phyloP scores from a whole-genome alignment of 2,797 vertebrate genomes.

The Salmo trutta region DNA sequence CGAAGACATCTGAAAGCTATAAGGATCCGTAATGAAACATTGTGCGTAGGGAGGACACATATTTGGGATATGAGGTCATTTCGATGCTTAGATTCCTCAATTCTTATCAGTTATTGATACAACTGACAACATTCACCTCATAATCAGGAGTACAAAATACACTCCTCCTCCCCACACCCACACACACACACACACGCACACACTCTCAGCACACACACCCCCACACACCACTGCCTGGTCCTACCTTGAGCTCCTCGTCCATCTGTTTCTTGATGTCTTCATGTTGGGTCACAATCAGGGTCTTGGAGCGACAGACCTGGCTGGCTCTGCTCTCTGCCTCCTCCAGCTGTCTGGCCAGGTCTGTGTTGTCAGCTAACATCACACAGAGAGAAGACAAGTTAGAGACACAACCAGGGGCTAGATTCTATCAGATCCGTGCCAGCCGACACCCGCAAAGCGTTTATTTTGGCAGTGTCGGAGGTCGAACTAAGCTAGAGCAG shows the following conservation, averaged over 20 bases:
- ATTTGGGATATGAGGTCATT: constrained; percentile 1
- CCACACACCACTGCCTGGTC: constrained; percentile 25
- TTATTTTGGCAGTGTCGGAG: too few relatives aligned
- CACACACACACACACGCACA: constrained; percentile 14
- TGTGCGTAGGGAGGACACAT: not conserved
- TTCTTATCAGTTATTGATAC: not conserved
- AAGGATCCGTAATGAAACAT: not conserved
- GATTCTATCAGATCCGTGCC: too few relatives aligned
- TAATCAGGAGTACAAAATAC: not conserved
- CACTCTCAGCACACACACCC: constrained; percentile 13
- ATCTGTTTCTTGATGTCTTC: constrained; percentile 81
- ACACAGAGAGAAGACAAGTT: constrained; percentile 8
- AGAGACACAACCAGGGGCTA: too few relatives aligned
- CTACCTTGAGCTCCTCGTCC: constrained; percentile 83
- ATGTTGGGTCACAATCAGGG: constrained; percentile 68
- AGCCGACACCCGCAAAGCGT: too few relatives aligned
- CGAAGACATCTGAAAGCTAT: not conserved
- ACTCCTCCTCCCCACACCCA: too few relatives aligned
- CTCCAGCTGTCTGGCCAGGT: constrained; percentile 75
- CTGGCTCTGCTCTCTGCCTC: constrained; percentile 72
- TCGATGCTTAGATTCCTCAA: not conserved
- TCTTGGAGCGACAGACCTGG: constrained; percentile 73
- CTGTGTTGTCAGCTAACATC: constrained; percentile 76
- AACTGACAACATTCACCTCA: not conserved
- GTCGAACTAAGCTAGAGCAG: too few relatives aligned